Base-by-base conservation (phyloP, 2,113 vertebrate genomes). In the Emydocephalus ijimae region DNA sequence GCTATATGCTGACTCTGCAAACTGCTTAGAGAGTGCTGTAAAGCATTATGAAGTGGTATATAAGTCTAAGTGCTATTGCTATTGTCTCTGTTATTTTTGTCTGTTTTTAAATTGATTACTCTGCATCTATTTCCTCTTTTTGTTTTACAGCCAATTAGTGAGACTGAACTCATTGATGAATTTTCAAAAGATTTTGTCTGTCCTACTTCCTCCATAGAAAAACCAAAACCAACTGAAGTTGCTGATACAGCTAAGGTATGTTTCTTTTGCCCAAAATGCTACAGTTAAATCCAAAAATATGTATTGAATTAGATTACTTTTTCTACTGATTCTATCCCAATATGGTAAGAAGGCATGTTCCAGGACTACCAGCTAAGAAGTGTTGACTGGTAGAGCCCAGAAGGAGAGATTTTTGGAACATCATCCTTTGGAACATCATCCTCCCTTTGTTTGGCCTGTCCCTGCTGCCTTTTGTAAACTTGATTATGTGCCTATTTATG, bases 141-240 rank as follows among this genome's bases (percentile, higher is more conserved):
- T 93, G 7, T 95, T 91, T 5, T 4, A 55, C 94, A 98, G 98
- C 89, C 91, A 92, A 81, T 96, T 93, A 97, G 95, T 69, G 97
- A 98, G 88, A 95, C 94, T 50, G 97, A 97, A 64, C 96, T 98
- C 64, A 87, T 93, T 55, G 98, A 97, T 92, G 97, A 97, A 74
- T 96, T 98, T 94, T 97, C 97, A 3, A 97, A 97, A 93, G 97
- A 97, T 54, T 97, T 98, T 87, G 87, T 89, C 50, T n/a, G 0
- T 55, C 89, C 94, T 48, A 88, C 90, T 26, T 45, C 94, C 91
- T 94, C 95, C 87, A 81, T 85, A 87, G 89, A 61, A 50, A 89
- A 96, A 26, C 52, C 94, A 59, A 96, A 96, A 91, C 89, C 91
- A 55, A 15, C 89, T 20, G 93, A 96, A 92, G 91, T 96, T 91